Evolutionary conservation across 2,888 invertebrate species (phyloP), one percentile per base, ranked within the genome.

Genomic region (Zaprionus lineosus): DNA sequence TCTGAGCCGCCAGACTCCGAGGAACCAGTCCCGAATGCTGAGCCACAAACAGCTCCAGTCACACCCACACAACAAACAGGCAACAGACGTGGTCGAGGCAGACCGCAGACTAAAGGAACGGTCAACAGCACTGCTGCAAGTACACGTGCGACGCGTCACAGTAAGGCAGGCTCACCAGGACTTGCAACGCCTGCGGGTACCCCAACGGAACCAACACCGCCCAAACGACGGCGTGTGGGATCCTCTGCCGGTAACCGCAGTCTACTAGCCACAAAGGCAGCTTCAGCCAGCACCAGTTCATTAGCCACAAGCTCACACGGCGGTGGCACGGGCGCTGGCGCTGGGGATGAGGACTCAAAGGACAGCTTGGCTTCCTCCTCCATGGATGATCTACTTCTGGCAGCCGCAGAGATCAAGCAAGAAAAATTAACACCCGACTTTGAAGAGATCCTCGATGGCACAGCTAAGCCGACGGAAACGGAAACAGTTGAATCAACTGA

Each of bases 311-410:
- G 71, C 7, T 70, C 76, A 3, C 66, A 55, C 14, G 61, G 73
- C 18, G n/a, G n/a, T n/a, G n/a, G n/a, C n/a, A n/a, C n/a, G n/a
- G 18, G 53, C 11, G 9, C 18, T 7, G 19, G 19, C 3, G 63
- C 57, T 1, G 64, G 53, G 28, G 88, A 89, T 21, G 89, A 89
- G 52, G 89, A 89, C 44, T 88, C 88, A 28, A 89, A 89, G 63
- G 89, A 89, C 31, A 89, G 88, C 12, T 63, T 87, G 62, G 76
- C 88, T 6, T 89, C 89, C 14, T 48, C 18, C n/a, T 84, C 73
- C 3, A 84, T 87, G 57, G 89, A 88, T 29, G 88, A 89, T 8
- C 50, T 84, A 33, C 43, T 86, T 26, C 60, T 86, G 58, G 73
- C 84, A 2, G 74, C 75, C 8, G 74, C 73, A 0, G 84, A 86